Base-by-base conservation (phyloP, 2,888 invertebrate species). In the Drosophila longiperda region DNA sequence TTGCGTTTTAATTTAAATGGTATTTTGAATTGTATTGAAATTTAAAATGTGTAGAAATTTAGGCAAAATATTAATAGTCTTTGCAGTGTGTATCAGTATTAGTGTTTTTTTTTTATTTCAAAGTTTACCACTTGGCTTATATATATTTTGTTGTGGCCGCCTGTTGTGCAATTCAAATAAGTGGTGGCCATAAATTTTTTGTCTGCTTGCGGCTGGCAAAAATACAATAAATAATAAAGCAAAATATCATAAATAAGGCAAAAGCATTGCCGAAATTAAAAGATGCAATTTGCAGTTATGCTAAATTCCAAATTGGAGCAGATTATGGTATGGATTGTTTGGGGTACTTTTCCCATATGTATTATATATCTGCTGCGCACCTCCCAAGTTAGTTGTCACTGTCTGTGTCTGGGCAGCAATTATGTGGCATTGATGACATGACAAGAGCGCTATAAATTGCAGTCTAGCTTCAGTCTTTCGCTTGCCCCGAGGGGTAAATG, bases 181-280 rank as follows among this genome's bases (percentile, higher is more conserved):
- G 55, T 58, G 20, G 40, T 15, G 32, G 11, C 15, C 63, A 69
- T 79, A 79, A 79, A 78, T 79, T 81, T 81, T 78, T 59, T 59
- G 54, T 42, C 7, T 75, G 57, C 45, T 45, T 23, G 45, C 53
- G 55, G 29, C 26, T 34, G 11, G 45, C 72, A 55, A 84, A 75
- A 82, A 82, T 77, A 77, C 69, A 50, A 85, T 85, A 89, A 85
- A 85, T 89, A 87, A 75, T 57, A 38, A 32, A 60, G 33, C 54
- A 81, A 73, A 79, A 77, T 74, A 82, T 70, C 73, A 87, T 80
- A 89, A 83, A 84, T 89, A 83, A 75, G 45, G 20, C 62, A 62
- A 72, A 69, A 48, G 40, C 60, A 26, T 48, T 55, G 59, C 75
- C 69, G 68, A 65, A 69, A 78, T 50, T 62, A 54, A 50, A 59